Percentiles rank a stretch among this genome's conserved stretches.
Evolutionary conservation across 2,797 vertebrate genomes (phyloP).

Genomic region (Philypnodon macrostomus): DNA sequence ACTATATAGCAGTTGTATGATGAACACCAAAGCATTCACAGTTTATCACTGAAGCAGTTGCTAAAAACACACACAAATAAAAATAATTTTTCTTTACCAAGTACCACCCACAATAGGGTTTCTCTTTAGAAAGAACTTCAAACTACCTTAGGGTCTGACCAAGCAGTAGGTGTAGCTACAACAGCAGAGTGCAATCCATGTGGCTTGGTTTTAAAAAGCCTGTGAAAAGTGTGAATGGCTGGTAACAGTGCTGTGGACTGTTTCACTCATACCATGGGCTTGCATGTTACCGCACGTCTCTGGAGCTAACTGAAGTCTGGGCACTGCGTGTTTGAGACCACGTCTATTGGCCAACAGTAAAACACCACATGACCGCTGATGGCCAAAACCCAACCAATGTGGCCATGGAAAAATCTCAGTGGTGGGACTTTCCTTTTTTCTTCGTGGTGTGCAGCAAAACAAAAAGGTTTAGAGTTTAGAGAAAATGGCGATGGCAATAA

Average conservation of each 20-base stretch:
- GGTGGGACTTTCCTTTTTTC: conserved; percentile 35
- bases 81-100: conserved; percentile 49
- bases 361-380: conserved; percentile 59
- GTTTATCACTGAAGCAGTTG: conserved; percentile 41
- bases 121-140: conserved; percentile 17
- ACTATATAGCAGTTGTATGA: conserved; percentile 42
- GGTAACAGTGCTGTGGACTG: conserved; percentile 17
- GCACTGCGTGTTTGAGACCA: conserved; percentile 47
- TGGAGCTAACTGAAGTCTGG: conserved; percentile 37
- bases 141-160: conserved; percentile 20
- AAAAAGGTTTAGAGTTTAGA: conserved; percentile 49
- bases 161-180: conserved; percentile 11
- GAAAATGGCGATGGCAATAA: conserved; percentile 49
- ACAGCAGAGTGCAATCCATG: conserved; percentile 9
- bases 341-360: conserved; percentile 48
- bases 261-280: conserved; percentile 19
- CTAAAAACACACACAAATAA: conserved; percentile 54
- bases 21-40: conserved; percentile 43
- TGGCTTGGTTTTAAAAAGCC: conserved; percentile 1
- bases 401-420: conserved; percentile 50
- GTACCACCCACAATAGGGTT: conserved; percentile 52
- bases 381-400: conserved; percentile 55
- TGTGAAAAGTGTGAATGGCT: conserved; percentile 6
- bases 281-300: conserved; percentile 33
- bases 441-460: conserved; percentile 42